Conservation (phyloP, 2,797 vertebrate species). For the Danio albolineatus region DNA sequence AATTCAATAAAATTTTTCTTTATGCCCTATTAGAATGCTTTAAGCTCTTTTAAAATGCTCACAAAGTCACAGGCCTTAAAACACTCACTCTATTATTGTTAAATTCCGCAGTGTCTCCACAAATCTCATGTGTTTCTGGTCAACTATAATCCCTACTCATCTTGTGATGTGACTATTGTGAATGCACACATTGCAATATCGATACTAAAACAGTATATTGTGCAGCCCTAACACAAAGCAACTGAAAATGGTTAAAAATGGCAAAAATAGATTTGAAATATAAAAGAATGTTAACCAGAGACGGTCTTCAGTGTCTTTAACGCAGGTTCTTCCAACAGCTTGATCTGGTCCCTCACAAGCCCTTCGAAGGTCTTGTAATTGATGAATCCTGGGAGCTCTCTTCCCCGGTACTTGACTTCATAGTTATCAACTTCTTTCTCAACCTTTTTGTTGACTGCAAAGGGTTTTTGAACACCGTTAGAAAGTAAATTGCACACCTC, state of each 20-base stretch:
- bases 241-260: neutral
- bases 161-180: too few species aligned
- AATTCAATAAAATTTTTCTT: too few species aligned
- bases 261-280: neutral
- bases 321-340: conserved; percentile 81
- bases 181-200: too few species aligned
- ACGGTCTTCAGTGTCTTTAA: conserved; percentile 73
- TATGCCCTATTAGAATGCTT: too few species aligned
- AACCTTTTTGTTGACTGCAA: conserved; percentile 71
- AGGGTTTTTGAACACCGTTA: neutral
- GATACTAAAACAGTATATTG: too few species aligned
- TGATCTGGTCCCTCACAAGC: conserved; percentile 81
- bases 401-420: conserved; percentile 80
- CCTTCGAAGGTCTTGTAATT: conserved; percentile 87
- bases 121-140: too few species aligned
- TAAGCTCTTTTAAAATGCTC: too few species aligned
- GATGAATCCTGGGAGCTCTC: conserved; percentile 86
- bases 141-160: too few species aligned
- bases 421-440: conserved; percentile 66
- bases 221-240: fast-evolving
- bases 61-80: too few species aligned
- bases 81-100: too few species aligned
- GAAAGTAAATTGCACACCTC: neutral
- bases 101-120: too few species aligned
- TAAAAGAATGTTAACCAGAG: conserved; percentile 66